These are phyloP conservation scores for Andrena fulva DNA, from an alignment of 2,888 invertebrate species.

Conservation along the genomic window DNA sequence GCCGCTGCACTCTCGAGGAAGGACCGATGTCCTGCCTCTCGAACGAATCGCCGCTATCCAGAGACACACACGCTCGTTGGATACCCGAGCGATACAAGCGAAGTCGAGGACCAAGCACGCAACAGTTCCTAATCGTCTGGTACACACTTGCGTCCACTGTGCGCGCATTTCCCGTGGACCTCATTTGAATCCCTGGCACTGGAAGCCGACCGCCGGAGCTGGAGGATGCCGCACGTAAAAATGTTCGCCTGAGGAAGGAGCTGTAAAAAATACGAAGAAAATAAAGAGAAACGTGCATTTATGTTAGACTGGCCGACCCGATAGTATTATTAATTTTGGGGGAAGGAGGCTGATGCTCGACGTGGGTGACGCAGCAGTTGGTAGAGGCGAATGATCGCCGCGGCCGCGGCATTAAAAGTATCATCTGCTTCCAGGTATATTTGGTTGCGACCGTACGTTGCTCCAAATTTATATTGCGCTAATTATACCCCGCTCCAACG, in stretches of 20 bases:
- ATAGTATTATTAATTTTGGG: slow-evolving; percentile 23
- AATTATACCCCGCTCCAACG: slow-evolving; percentile 73
- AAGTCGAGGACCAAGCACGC: slow-evolving; percentile 24
- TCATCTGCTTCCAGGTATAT: slow-evolving; percentile 73
- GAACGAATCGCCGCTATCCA: slow-evolving; percentile 1
- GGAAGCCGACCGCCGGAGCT: not conserved
- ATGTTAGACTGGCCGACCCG: slow-evolving; percentile 29
- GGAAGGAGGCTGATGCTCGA: not conserved
- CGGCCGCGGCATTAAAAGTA: slow-evolving; percentile 39
- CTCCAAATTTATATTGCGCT: slow-evolving; percentile 78
- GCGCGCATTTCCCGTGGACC: not conserved
- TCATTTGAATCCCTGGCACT: slow-evolving; percentile 22
- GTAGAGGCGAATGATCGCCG: slow-evolving; percentile 11
- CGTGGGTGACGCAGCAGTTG: not conserved
- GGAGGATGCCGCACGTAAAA: not conserved
- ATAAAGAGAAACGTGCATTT: slow-evolving; percentile 50
- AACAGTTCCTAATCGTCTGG: slow-evolving; percentile 9
- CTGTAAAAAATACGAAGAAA: not conserved
- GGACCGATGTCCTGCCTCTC: slow-evolving; percentile 62
- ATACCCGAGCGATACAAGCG: not conserved
- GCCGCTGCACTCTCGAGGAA: slow-evolving; percentile 50
- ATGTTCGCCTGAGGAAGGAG: not conserved
- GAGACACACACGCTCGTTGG: slow-evolving; percentile 9
- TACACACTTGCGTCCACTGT: not conserved
- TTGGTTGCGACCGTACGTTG: slow-evolving; percentile 68